Evolutionary conservation across 1,140 invertebrate genomes (phyloP), one percentile per base, ranked within the genome.

Genomic region (Pogonus chalceus): DNA sequence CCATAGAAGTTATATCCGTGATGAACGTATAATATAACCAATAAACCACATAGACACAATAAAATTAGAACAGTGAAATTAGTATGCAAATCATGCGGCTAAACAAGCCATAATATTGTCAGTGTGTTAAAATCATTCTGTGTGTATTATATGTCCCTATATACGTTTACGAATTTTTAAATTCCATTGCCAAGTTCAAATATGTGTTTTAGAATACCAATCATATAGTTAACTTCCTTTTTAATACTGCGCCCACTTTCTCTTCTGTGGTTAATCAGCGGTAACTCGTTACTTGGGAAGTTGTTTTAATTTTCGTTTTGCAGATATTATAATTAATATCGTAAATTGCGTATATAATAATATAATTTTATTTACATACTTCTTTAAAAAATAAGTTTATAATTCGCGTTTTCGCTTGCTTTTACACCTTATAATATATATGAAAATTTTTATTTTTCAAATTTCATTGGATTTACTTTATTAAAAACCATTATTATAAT

Each of bases 131-230:
- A 12, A 43, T 43, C 18, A 43, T 43, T 7, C 18, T 18, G 37
- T 43, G 9, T 43, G 37, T 43, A 9, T 14, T 31, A 18, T 43
- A 43, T 43, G 18, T 43, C 37, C 18, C 9, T 43, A 43, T 43
- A 18, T 16, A 43, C 37, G 37, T 43, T 43, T n/a, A n/a, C n/a
- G n/a, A n/a, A n/a, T n/a, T 43, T 43, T 12, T 18, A 43, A 43
- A 43, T 43, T 43, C 37, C 37, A 43, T 43, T 43, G 18, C 37
- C 37, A 43, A 43, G 37, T 43, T 43, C 37, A 43, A 43, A 43
- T 43, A 43, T 43, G 37, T 43, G 37, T 43, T 16, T 43, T 12
- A 16, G 18, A 43, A 43, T 43, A 43, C 37, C 37, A 43, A 43
- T 31, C 26, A 31, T 31, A 31, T 43, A 18, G 7, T 16, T 43